These are phyloP conservation scores for Lasioglossum vierecki DNA, from an alignment of 2,888 invertebrate genomes.

Conservation along the genomic window DNA sequence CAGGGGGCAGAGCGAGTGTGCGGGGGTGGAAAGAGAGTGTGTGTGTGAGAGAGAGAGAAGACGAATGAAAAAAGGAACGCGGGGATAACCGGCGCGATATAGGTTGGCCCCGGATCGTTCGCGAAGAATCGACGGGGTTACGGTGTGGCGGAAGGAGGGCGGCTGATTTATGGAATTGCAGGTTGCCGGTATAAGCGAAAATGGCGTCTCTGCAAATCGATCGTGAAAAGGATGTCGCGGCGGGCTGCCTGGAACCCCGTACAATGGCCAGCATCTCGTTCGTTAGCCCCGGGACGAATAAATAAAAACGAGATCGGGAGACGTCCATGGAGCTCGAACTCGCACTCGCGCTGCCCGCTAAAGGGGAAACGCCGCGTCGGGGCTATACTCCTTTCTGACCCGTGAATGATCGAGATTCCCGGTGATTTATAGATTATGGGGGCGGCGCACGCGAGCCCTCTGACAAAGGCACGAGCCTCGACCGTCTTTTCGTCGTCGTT, in stretches of 20 bases:
- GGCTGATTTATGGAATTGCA: constrained; percentile 72
- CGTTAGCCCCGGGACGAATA: constrained; percentile 70
- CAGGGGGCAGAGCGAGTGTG: not conserved
- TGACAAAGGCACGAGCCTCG: constrained; percentile 55
- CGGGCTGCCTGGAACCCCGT: constrained; percentile 48
- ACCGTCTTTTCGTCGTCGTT: constrained; percentile 62
- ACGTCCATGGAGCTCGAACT: constrained; percentile 42
- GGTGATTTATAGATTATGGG: constrained; percentile 80
- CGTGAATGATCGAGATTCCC: constrained; percentile 74
- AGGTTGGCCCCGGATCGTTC: constrained; percentile 46
- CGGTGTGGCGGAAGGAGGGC: constrained; percentile 43
- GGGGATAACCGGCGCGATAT: constrained; percentile 53
- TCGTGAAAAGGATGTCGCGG: constrained; percentile 68
- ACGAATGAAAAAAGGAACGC: constrained; percentile 25
- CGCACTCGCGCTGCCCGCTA: constrained; percentile 51
- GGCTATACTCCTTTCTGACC: constrained; percentile 64
- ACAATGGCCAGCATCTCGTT: constrained; percentile 70
- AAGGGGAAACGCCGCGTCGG: constrained; percentile 55
- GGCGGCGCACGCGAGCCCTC: constrained; percentile 73
- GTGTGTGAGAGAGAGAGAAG: not conserved
- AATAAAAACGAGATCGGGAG: constrained; percentile 71
- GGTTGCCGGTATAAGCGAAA: constrained; percentile 70
- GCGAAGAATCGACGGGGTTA: constrained; percentile 61
- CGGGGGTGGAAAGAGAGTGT: not conserved
- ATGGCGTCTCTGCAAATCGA: constrained; percentile 73